A percentile compares a stretch with the other conserved stretches of the same genome.
These are phyloP conservation scores for Cosmia trapezina DNA, from an alignment of 2,888 invertebrate genomes.

Conservation along the genomic window DNA sequence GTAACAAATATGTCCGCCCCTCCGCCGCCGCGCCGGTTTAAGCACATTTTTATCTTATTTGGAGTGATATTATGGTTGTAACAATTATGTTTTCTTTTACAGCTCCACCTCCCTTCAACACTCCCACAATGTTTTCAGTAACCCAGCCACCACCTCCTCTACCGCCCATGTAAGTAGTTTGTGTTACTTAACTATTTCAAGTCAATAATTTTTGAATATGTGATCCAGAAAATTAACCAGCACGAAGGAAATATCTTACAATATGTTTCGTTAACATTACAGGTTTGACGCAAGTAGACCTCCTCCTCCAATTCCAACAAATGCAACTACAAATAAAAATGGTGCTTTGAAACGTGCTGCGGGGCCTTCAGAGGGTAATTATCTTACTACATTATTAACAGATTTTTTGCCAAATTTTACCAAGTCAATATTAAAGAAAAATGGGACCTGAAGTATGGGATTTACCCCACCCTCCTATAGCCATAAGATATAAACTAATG, in stretches of 20 bases:
- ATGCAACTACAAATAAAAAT: constrained; percentile 48
- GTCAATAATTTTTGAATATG: background rate
- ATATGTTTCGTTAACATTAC: constrained; percentile 21
- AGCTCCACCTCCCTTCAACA: constrained; percentile 59
- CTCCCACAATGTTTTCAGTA: constrained; percentile 46
- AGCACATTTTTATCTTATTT: background rate
- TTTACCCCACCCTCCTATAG: constrained; percentile 31
- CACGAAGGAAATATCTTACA: background rate
- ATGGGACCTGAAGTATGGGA: constrained; percentile 6
- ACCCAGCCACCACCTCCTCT: constrained; percentile 64
- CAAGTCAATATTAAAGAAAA: constrained; percentile 18
- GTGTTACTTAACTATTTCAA: constrained; percentile 6
- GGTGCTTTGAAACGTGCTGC: constrained; percentile 68
- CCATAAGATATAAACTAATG: constrained; percentile 39
- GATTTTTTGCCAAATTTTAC: constrained; percentile 18
- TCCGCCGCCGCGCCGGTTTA: background rate
- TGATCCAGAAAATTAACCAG: background rate
- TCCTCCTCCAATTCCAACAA: constrained; percentile 75
- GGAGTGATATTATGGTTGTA: too few species aligned
- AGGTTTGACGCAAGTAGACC: constrained; percentile 81
- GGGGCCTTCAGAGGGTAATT: constrained; percentile 71
- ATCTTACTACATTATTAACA: constrained; percentile 7
- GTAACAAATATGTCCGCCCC: background rate
- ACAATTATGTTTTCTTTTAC: constrained; percentile 35
- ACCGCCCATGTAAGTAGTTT: constrained; percentile 57